phyloP scores from a whole-genome alignment of 1,140 invertebrate species.

The Lucilia sericata region DNA sequence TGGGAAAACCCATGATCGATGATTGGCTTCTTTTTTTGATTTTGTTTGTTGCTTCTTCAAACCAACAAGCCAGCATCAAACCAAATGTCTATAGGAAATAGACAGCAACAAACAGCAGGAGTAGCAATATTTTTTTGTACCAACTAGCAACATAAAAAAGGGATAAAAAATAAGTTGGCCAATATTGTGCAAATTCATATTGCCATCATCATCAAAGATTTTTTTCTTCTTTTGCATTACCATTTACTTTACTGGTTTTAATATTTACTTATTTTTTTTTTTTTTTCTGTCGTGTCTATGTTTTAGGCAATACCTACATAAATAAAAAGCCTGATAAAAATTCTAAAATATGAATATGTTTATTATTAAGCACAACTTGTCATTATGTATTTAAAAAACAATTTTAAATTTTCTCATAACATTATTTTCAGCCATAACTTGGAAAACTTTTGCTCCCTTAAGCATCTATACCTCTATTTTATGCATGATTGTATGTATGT shows the following conservation, averaged over 20 bases:
- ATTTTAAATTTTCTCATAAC: background rate
- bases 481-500: background rate
- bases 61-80: background rate
- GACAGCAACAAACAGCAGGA: background rate
- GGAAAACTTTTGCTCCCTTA: background rate
- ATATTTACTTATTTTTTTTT: no score
- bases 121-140: background rate
- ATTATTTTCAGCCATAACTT: background rate
- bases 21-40: slow-evolving; percentile 37
- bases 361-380: slow-evolving; percentile 36
- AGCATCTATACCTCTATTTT: background rate
- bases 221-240: background rate
- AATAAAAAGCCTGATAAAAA: no score
- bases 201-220: slow-evolving; percentile 18
- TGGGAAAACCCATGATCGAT: background rate
- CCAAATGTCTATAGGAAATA: background rate
- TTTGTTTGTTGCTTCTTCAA: background rate
- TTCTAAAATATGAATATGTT: slow-evolving; percentile 30
- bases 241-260: no score
- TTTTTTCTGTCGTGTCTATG: no score
- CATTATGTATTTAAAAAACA: slow-evolving; percentile 43
- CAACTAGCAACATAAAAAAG: background rate
- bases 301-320: no score
- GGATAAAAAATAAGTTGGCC: slow-evolving; percentile 15
- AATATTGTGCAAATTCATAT: slow-evolving; percentile 29